These are phyloP conservation scores for Eristalis pertinax DNA, from an alignment of 2,888 invertebrate genomes.

Conservation along the genomic window DNA sequence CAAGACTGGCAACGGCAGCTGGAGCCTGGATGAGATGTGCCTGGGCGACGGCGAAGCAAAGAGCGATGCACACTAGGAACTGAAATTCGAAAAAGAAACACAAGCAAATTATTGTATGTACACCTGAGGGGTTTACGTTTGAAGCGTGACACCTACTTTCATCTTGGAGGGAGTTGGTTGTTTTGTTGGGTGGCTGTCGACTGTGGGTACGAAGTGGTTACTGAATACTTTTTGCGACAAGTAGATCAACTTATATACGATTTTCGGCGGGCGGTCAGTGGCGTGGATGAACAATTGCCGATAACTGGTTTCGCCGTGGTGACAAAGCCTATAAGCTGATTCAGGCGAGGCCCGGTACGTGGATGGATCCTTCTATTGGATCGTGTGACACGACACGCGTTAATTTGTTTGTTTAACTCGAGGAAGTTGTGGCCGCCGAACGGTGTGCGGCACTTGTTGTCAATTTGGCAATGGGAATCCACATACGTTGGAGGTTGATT, in stretches of 20 bases:
- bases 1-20: constrained; percentile 23
- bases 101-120: background rate
- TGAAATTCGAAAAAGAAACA: constrained; percentile 18
- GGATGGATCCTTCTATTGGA: background rate
- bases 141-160: background rate
- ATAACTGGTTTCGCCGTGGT: background rate
- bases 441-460: background rate
- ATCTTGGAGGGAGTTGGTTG: background rate
- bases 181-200: background rate
- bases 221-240: background rate
- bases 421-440: background rate
- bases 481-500: background rate
- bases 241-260: background rate
- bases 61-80: constrained; percentile 56
- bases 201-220: background rate
- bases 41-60: constrained; percentile 59
- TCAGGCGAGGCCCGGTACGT: background rate
- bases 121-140: background rate
- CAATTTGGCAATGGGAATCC: background rate
- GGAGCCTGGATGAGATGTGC: constrained; percentile 42
- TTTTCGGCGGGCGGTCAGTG: background rate
- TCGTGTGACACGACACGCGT: background rate
- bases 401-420: background rate
- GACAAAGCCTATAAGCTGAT: constrained; percentile 5
- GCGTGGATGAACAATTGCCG: background rate